Conservation (phyloP, 2,888 invertebrate species). For the Scotopteryx bipunctaria region DNA sequence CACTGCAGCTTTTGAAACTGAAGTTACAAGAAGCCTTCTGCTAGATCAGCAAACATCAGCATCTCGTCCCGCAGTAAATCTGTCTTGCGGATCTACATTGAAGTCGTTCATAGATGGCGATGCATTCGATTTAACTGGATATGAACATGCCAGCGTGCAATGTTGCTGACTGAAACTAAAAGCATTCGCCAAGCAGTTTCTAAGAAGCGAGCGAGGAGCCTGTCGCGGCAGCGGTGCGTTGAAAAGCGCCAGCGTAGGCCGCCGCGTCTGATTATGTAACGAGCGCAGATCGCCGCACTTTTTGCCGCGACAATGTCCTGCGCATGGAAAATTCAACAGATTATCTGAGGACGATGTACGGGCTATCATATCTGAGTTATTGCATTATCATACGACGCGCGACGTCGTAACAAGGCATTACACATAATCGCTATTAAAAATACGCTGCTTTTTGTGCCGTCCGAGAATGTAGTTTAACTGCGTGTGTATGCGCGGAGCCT, state of each 20-base stretch:
- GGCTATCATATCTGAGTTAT: slow-evolving; percentile 41
- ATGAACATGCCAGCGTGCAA: not conserved
- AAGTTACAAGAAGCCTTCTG: not conserved
- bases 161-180: not conserved
- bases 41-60: not conserved
- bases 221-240: not conserved
- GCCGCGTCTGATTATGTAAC: slow-evolving; percentile 62
- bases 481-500: slow-evolving; percentile 3
- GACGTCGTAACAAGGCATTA: slow-evolving; percentile 25
- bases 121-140: not conserved
- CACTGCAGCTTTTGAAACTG: slow-evolving; percentile 39
- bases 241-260: slow-evolving; percentile 44
- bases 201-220: not conserved
- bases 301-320: slow-evolving; percentile 47
- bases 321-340: slow-evolving; percentile 58
- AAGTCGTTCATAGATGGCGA: not conserved
- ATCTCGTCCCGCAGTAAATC: too few species aligned
- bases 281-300: slow-evolving; percentile 49
- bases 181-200: too few species aligned
- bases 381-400: slow-evolving; percentile 31
- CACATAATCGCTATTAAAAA: slow-evolving; percentile 28
- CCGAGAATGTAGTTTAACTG: slow-evolving; percentile 22
- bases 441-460: slow-evolving; percentile 27
- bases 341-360: slow-evolving; percentile 47
- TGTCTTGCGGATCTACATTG: too few species aligned